Evolutionary conservation across 1,140 invertebrate genomes (phyloP), one percentile per base, ranked within the genome.

Genomic region (Rhagoletis pomonella): DNA sequence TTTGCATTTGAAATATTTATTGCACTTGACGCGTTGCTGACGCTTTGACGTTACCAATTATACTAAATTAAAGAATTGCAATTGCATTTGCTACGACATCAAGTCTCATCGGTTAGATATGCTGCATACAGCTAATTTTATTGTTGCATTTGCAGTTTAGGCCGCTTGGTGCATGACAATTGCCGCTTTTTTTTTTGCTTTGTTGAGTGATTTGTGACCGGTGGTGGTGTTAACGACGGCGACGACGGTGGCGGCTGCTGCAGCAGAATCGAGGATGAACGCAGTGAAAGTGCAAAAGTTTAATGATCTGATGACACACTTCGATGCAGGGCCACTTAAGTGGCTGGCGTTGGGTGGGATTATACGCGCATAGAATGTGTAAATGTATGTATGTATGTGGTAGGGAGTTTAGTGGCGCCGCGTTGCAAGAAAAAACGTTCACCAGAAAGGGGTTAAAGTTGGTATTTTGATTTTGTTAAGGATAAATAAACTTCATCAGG

Each of bases 231-330:
- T 29, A 29, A 29, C 29, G 29, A 29, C 29, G 29, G 29, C 29
- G 1, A 29, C 29, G 29, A 29, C 29, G 14, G 64, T 55, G 14
- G 44, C 73, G 29, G 73, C 29, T 29, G n/a, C 4, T 44, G 73
- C 73, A 14, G 60, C 17, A 62, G 60, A 12, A 62, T 17, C 17
- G 60, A n/a, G n/a, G 12, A 62, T 12, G 29, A 29, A 42, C 39
- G 42, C 12, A 39, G 84, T 17, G 59, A 85, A 85, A 59, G 58
- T 62, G 29, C 84, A 44, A 85, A 59, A 62, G 84, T 85, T 85
- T 44, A 85, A 85, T 85, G 84, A 85, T 85, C 84, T 62, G 84
- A n/a, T n/a, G n/a, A 60, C 84, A 62, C 47, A 81, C 47, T 81
- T 81, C 50, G 39, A 55, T 17, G 44, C 73, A 81, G 73, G 47